Conservation (phyloP, 2,113 vertebrate species). For the Barnardius zonarius region DNA sequence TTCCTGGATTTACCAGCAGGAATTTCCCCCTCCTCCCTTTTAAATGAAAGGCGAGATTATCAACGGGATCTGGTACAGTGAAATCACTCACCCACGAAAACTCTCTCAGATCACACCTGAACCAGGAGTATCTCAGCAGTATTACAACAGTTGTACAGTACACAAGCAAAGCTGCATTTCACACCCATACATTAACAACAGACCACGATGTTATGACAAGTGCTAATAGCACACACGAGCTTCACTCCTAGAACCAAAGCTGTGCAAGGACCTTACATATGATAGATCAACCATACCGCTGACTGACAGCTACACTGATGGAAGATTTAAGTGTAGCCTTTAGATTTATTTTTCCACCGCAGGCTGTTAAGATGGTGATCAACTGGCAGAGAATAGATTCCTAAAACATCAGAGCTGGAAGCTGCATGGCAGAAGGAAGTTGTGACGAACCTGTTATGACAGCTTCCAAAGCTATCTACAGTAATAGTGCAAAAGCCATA, state of each 20-base stretch:
- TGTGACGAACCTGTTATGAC: neutral
- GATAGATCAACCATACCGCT: neutral
- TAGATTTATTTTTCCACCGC: neutral
- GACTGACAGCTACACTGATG: neutral
- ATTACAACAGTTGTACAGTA: accelerated
- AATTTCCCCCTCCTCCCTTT: neutral
- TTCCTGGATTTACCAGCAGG: neutral
- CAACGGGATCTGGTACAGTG: neutral
- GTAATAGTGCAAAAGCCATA: neutral
- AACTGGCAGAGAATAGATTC: neutral
- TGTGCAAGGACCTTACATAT: neutral
- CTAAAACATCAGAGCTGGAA: neutral
- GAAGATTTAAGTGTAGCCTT: neutral
- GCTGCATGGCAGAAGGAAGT: neutral
- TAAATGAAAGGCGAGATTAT: neutral
- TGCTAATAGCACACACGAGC: accelerated
- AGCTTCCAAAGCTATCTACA: neutral
- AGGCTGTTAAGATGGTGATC: neutral
- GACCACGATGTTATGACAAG: neutral
- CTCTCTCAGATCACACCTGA: neutral
- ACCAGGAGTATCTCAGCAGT: neutral
- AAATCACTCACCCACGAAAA: neutral
- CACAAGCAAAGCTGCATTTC: neutral
- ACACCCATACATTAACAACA: neutral
- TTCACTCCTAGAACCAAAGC: neutral